Evolutionary conservation across 2,113 vertebrate genomes (phyloP), one percentile per base, ranked within the genome.

Genomic region (Ageneiosus marmoratus): DNA sequence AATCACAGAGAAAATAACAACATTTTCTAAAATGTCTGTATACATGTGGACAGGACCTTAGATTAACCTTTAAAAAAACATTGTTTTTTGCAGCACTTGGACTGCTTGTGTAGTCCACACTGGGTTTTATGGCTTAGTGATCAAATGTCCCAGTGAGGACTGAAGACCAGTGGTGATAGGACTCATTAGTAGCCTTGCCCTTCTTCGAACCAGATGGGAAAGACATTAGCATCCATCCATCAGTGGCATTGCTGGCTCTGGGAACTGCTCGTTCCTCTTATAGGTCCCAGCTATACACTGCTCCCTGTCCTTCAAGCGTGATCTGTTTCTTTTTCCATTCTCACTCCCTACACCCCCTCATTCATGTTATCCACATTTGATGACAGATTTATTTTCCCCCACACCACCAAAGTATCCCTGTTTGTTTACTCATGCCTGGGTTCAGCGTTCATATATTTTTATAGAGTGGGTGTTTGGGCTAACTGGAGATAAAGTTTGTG

Each of bases 311-410:
- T 92, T 91, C 83, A 86, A 90, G 89, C 89, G 89, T 91, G 92
- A 91, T 88, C 88, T 91, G 86, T 93, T 93, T 91, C 91, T 92
- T 92, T 79, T 83, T 63, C 53, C 73, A 80, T 63, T 58, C 77
- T 73, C 27, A 22, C 51, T 91, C 84, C 87, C 86, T 89, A 87
- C 89, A 88, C 86, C 85, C 88, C 81, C 91, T 90, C 88, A 89
- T 86, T 89, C 90, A 87, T 85, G 88, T 88, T 89, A 91, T 87
- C 82, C 41, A n/a, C 50, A 24, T 77, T 50, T 65, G 89, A 87
- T 91, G 91, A 92, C 90, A 91, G 91, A 93, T 93, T 92, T 94
- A 93, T 93, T 90, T 90, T 90, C 91, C 91, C 90, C 89, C 89
- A 91, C 91, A 90, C 89, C 86, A 50, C 89, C 89, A 88, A 85